These are phyloP conservation scores for Penelope pileata DNA, from an alignment of 2,113 vertebrate species.

Conservation along the genomic window DNA sequence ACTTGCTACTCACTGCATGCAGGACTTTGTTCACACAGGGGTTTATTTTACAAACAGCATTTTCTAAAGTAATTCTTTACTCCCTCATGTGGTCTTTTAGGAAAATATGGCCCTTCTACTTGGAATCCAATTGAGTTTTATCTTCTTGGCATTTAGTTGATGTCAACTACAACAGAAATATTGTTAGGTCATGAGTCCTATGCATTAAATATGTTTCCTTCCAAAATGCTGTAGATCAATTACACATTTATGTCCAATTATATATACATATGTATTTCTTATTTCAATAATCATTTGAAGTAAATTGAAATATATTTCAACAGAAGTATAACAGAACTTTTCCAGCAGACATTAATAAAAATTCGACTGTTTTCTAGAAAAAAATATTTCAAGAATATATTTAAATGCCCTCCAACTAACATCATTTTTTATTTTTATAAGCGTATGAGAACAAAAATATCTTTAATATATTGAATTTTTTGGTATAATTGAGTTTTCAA, in stretches of 20 bases:
- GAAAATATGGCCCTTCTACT: neutral
- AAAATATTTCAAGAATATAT: neutral
- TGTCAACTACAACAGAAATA: neutral
- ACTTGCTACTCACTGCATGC: neutral
- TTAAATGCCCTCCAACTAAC: neutral
- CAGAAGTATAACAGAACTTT: neutral
- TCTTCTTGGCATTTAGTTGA: neutral
- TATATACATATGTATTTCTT: neutral
- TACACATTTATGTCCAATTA: neutral
- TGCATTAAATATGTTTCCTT: neutral
- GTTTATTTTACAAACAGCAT: neutral
- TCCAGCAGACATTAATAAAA: neutral
- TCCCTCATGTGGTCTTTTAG: slow-evolving; percentile 61
- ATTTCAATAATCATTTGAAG: neutral
- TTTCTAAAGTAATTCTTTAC: slow-evolving; percentile 9
- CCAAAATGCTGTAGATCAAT: neutral
- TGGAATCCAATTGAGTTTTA: neutral
- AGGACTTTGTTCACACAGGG: neutral
- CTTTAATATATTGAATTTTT: neutral
- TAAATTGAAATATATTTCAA: neutral
- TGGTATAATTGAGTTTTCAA: neutral
- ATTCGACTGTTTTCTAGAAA: neutral
- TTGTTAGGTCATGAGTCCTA: neutral
- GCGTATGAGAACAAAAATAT: neutral
- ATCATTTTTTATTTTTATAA: neutral